These are phyloP conservation scores for Lytechinus variegatus DNA, from an alignment of 35 echinoderm and acorn worm genomes.

Conservation along the genomic window DNA sequence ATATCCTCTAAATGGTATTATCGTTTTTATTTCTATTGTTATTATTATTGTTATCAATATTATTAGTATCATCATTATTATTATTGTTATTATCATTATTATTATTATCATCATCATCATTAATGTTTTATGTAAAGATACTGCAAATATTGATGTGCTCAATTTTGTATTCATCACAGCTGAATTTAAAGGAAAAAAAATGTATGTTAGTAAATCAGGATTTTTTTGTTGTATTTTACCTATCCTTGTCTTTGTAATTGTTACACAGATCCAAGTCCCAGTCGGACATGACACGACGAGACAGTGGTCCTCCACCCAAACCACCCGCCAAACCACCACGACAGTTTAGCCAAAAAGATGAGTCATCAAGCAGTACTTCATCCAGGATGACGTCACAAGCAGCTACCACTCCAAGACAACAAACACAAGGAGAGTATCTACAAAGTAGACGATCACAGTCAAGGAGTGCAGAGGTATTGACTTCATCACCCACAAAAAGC, in stretches of 20 bases:
- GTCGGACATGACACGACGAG: conserved; percentile 50
- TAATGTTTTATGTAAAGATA: no score
- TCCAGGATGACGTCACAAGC: neutral
- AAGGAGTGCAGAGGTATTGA: conserved; percentile 58
- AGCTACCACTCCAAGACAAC: neutral
- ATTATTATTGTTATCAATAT: no score
- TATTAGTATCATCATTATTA: no score
- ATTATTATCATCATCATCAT: no score
- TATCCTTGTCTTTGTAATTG: neutral
- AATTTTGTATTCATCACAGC: no score
- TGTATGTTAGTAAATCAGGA: no score
- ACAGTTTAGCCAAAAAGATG: conserved; percentile 46
- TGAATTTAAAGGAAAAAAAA: no score
- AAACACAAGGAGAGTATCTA: conserved; percentile 16
- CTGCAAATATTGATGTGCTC: no score
- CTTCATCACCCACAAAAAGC: conserved; percentile 54
- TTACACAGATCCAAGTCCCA: conserved; percentile 62
- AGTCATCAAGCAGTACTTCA: conserved; percentile 27
- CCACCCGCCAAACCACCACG: conserved; percentile 39
- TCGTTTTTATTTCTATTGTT: no score
- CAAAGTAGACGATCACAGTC: conserved; percentile 44
- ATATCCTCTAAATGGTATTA: no score
- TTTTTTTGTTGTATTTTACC: no score
- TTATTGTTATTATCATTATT: no score
- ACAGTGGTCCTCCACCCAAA: neutral